Evolutionary conservation across 2,797 vertebrate genomes (phyloP), one percentile per base, ranked within the genome.

Genomic region (Lagocephalus sceleratus): DNA sequence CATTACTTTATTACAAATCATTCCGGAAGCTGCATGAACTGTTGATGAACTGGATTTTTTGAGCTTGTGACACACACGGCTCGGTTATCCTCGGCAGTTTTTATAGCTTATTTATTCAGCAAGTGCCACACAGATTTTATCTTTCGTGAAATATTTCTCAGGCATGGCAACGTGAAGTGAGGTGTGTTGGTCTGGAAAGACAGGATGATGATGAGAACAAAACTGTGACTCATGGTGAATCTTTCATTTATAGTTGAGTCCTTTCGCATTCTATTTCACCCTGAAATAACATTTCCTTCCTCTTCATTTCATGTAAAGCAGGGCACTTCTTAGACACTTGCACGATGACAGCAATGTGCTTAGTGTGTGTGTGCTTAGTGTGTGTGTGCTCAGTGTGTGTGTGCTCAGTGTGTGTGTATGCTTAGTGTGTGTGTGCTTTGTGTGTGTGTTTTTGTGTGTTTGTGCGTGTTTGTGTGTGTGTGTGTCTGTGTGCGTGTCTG

Each of bases 241-340:
- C 4, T 9, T 29, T 26, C 15, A 25, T 23, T 62, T 66, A 49
- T 51, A 64, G 51, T n/a, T 26, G 39, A 47, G 40, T 22, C 9
- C 11, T 44, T 40, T 46, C 6, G 0, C 16, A 21, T 46, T 61
- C 60, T 60, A 67, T 70, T 65, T 48, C 5, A 21, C 59, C 50
- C 8, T 38, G 65, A 70, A 76, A 81, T 76, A 80, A 53, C 47
- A 47, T 38, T 42, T 51, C 20, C 19, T 12, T 44, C 43, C 17
- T 23, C 23, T 43, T 22, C 1, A 21, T 46, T 42, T 35, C 3
- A 17, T 29, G 1, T 29, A 29, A 29, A 29, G 26, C 8, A 29
- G 26, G 26, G 26, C 26, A 11, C 3, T n/a, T n/a, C n/a, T n/a
- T n/a, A n/a, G 26, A 29, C 26, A 29, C 26, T 10, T 29, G 26